Percentiles rank a stretch among this genome's conserved stretches.
phyloP scores from a whole-genome alignment of 2,113 vertebrate genomes.

The Ploceus nigricollis region DNA sequence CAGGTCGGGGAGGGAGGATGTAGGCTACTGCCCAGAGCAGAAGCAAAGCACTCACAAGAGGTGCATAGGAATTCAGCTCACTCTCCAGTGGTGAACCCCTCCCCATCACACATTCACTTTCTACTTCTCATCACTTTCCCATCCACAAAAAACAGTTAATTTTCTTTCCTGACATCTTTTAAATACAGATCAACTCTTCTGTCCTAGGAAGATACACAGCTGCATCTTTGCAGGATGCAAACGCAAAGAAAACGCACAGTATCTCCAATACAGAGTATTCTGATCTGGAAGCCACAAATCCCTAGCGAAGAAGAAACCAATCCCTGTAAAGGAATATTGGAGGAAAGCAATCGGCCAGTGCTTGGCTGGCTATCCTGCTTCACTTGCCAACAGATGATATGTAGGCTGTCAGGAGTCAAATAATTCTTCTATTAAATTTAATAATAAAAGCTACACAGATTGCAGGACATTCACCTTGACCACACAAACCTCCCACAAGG shows the following conservation, averaged over 20 bases:
- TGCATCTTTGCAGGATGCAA: not conserved
- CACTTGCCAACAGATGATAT: not conserved
- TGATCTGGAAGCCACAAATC: not conserved
- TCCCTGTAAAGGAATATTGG: not conserved
- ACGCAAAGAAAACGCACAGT: fast-evolving
- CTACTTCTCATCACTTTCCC: not conserved
- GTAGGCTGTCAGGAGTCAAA: not conserved
- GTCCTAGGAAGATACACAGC: not conserved
- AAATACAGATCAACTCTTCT: not conserved
- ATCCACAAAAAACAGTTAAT: fast-evolving
- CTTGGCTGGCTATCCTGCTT: not conserved
- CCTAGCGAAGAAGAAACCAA: not conserved
- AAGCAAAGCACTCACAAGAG: not conserved
- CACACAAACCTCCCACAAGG: not conserved
- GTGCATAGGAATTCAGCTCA: not conserved
- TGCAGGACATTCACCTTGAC: not conserved
- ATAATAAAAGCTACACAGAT: not conserved
- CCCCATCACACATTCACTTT: not conserved
- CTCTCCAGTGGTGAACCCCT: not conserved
- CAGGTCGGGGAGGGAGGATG: fast-evolving
- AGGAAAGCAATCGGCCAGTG: not conserved
- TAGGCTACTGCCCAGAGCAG: not conserved
- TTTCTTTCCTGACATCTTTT: not conserved
- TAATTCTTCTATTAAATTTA: not conserved
- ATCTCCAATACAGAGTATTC: not conserved